phyloP scores from a whole-genome alignment of 92 coral and sea anemone species.

The Micromussa lordhowensis region DNA sequence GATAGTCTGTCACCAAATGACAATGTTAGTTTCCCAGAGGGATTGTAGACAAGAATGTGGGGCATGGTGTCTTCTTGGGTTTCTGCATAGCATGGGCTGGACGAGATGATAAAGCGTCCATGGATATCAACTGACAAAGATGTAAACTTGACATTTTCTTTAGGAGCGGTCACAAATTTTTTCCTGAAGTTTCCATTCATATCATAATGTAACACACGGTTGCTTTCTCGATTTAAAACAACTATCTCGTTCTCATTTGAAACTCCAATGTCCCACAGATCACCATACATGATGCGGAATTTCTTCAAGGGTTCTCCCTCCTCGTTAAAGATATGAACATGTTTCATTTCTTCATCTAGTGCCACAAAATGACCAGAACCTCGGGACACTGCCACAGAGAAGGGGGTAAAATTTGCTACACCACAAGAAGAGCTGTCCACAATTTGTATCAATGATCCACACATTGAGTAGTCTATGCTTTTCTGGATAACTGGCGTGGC shows the following conservation, averaged over 20 bases:
- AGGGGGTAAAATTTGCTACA: conserved; percentile 24
- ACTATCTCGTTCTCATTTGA: conserved; percentile 39
- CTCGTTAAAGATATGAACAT: conserved; percentile 34
- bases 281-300: conserved; percentile 49
- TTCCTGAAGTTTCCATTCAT: conserved; percentile 37
- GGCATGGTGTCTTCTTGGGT: conserved; percentile 8
- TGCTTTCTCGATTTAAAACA: conserved; percentile 53
- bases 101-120: conserved; percentile 32
- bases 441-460: conserved; percentile 35
- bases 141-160: conserved; percentile 47
- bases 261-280: conserved; percentile 53
- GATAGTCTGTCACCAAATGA: conserved; percentile 28
- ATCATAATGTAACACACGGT: conserved; percentile 49
- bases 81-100: conserved; percentile 24
- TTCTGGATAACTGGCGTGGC: not conserved
- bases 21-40: conserved; percentile 6
- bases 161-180: conserved; percentile 33
- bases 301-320: conserved; percentile 21
- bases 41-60: conserved; percentile 30
- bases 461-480: conserved; percentile 6
- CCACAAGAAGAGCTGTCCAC: conserved; percentile 13
- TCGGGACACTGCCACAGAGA: conserved; percentile 39
- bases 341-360: conserved; percentile 44
- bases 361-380: conserved; percentile 37
- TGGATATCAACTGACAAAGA: conserved; percentile 38